A percentile compares a stretch with the other conserved stretches of the same genome.
phyloP scores from a whole-genome alignment of 2,113 vertebrate species.

The Salvelinus sp. region DNA sequence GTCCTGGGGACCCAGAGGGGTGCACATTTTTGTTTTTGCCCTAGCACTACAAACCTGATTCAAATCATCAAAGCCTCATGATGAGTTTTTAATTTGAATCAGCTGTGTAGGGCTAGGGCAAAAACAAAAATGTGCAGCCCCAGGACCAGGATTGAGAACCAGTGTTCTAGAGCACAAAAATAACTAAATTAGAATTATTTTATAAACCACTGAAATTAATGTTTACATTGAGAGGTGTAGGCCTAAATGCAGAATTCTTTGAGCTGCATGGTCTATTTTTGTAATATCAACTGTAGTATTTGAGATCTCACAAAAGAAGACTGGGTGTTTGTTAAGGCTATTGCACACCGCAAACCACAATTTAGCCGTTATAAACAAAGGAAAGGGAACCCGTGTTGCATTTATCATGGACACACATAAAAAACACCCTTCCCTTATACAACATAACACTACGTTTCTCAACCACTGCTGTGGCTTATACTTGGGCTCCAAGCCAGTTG shows the following conservation, averaged over 20 bases:
- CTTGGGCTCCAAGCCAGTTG: slow-evolving; percentile 56
- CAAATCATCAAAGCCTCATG: too few species aligned
- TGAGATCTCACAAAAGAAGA: not conserved
- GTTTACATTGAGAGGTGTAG: too few species aligned
- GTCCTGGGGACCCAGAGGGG: too few species aligned
- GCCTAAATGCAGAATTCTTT: too few species aligned
- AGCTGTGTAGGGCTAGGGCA: too few species aligned
- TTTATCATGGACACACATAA: slow-evolving; percentile 62
- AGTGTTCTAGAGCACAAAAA: not conserved
- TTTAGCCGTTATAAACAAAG: slow-evolving; percentile 67
- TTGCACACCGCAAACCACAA: slow-evolving; percentile 65
- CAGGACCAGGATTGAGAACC: too few species aligned
- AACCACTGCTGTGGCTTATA: slow-evolving; percentile 47
- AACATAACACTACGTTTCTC: slow-evolving; percentile 50
- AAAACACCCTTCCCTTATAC: slow-evolving; percentile 68
- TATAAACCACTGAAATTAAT: not conserved
- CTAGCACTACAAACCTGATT: too few species aligned
- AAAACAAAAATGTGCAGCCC: too few species aligned
- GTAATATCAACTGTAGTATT: not conserved
- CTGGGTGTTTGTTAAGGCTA: slow-evolving; percentile 2
- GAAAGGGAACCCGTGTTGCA: slow-evolving; percentile 63
- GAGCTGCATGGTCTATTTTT: not conserved
- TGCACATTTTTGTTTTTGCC: too few species aligned
- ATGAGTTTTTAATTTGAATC: too few species aligned
- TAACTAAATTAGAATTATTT: not conserved